Conservation (phyloP, 1,140 invertebrate species). For the Pectinophora gossypiella region DNA sequence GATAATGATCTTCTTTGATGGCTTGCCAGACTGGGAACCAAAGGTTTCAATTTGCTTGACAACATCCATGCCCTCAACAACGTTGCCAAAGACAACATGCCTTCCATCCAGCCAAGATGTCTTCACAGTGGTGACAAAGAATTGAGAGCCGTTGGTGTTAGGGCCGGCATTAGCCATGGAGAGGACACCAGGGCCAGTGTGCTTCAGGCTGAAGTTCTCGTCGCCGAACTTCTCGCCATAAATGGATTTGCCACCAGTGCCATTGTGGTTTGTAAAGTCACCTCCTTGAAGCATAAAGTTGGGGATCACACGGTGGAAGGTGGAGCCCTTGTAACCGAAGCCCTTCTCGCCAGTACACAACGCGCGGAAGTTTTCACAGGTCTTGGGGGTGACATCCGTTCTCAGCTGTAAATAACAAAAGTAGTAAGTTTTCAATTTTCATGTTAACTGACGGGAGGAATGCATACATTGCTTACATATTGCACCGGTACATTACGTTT, state of each 20-base stretch:
- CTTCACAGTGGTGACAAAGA: slow-evolving; percentile 82
- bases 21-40: slow-evolving; percentile 84
- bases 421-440: neutral
- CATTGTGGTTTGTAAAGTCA: slow-evolving; percentile 83
- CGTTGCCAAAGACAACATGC: slow-evolving; percentile 87
- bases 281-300: slow-evolving; percentile 88
- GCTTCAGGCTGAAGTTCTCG: slow-evolving; percentile 84
- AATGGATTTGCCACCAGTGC: slow-evolving; percentile 85
- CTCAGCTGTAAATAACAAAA: slow-evolving; percentile 82
- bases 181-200: slow-evolving; percentile 80
- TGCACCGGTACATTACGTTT: too few species aligned
- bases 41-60: slow-evolving; percentile 79
- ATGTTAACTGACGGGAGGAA: too few species aligned
- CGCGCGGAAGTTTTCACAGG: slow-evolving; percentile 83
- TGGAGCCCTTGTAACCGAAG: slow-evolving; percentile 82
- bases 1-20: slow-evolving; percentile 81
- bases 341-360: slow-evolving; percentile 85
- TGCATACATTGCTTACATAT: too few species aligned
- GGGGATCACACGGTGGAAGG: slow-evolving; percentile 87
- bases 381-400: slow-evolving; percentile 82
- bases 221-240: slow-evolving; percentile 84
- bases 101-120: slow-evolving; percentile 86
- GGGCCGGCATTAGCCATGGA: slow-evolving; percentile 84
- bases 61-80: slow-evolving; percentile 86
- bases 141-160: slow-evolving; percentile 71